These are phyloP conservation scores for Samia ricini DNA, from an alignment of 1,140 invertebrate species.

Conservation along the genomic window DNA sequence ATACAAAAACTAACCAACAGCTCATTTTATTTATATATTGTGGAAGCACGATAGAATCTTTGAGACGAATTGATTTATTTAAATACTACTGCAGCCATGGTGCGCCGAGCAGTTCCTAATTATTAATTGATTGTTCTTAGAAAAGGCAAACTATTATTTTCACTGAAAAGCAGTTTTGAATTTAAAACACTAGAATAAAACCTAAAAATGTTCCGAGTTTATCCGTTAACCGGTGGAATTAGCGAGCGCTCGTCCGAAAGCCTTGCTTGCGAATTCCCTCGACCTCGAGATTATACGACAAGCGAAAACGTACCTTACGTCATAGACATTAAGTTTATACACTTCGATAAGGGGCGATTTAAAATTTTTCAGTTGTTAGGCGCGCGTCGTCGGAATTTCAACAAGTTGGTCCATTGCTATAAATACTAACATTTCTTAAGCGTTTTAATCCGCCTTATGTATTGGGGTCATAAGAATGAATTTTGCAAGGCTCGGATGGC, in stretches of 20 bases:
- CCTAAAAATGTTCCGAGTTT: conserved; percentile 37
- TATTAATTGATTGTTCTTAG: neutral
- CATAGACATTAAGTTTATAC: conserved; percentile 27
- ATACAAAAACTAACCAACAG: too few relatives aligned
- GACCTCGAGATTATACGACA: neutral
- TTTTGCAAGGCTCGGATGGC: conserved; percentile 6
- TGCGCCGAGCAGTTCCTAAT: too few relatives aligned
- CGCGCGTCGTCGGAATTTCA: conserved; percentile 66
- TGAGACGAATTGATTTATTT: too few relatives aligned
- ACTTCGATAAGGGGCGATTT: conserved; percentile 15
- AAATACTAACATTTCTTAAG: conserved; percentile 16
- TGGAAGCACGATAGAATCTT: too few relatives aligned
- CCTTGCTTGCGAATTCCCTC: conserved; percentile 41
- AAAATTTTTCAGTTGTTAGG: conserved; percentile 45
- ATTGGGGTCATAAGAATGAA: conserved; percentile 16
- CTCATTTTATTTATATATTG: too few relatives aligned
- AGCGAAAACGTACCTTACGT: conserved; percentile 46
- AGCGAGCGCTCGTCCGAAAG: conserved; percentile 38
- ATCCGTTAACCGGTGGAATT: conserved; percentile 41
- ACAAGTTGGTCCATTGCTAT: conserved; percentile 62
- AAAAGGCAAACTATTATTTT: neutral
- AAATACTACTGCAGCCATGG: too few relatives aligned
- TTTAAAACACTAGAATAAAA: conserved; percentile 21
- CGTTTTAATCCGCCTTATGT: conserved; percentile 17
- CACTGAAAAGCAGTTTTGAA: neutral